Conservation (phyloP, 30 jellyfish, hydroid and myxozoan genomes). For the Hydra vulgaris region DNA sequence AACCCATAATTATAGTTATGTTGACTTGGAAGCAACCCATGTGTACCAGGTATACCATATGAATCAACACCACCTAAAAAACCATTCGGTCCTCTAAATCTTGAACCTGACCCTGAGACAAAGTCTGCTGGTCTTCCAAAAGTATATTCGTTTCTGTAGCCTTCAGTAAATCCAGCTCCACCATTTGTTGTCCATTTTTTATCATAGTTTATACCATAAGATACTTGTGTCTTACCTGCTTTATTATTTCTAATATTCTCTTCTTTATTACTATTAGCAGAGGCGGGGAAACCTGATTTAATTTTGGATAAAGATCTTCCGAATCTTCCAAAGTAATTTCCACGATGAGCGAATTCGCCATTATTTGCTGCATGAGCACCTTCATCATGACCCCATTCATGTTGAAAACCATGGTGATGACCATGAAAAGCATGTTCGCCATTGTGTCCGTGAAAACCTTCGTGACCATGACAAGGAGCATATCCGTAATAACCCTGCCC, state of each 20-base stretch:
- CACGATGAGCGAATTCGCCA: constrained; percentile 44
- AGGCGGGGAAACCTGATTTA: background rate
- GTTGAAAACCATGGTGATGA: constrained; percentile 96
- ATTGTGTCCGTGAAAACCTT: constrained; percentile 50
- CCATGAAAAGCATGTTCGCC: constrained; percentile 97
- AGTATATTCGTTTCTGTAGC: background rate
- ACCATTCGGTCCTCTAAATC: background rate
- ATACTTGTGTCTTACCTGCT: background rate
- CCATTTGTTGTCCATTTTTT: constrained; percentile 15
- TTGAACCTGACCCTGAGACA: no score
- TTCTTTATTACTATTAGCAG: background rate
- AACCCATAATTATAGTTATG: background rate
- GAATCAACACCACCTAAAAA: background rate
- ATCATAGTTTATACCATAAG: background rate
- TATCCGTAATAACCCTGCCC: constrained; percentile 34
- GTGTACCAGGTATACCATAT: background rate
- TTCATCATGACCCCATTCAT: constrained; percentile 91
- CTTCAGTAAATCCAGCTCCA: background rate
- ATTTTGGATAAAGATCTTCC: background rate
- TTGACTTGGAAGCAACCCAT: background rate
- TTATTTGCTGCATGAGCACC: constrained; percentile 93
- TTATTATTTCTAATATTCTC: background rate
- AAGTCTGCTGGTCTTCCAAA: no score
- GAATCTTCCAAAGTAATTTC: constrained; percentile 14
- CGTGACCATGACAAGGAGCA: background rate